Evolutionary conservation across 2,888 invertebrate species (phyloP), one percentile per base, ranked within the genome.

Genomic region (Torymus tubicola): DNA sequence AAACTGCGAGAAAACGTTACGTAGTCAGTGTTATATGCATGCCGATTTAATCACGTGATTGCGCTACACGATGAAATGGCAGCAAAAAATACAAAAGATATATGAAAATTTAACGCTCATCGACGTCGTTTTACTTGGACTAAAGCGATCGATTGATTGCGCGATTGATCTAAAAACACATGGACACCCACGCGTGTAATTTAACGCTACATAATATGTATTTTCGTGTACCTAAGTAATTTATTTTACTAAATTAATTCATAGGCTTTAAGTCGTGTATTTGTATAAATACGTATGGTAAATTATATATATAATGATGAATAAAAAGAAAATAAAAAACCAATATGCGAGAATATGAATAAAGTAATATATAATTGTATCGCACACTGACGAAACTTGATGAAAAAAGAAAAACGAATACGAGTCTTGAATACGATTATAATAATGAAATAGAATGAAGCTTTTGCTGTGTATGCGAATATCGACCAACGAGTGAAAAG

Each of bases 181-280:
- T 77, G 75, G 76, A 64, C 72, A 82, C 85, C 84, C 87, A 88
- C 87, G 31, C 85, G 85, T 83, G 82, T 85, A 81, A 85, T 84
- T 83, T 87, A 89, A 87, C 87, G 74, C 67, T 71, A 83, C 71
- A 76, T 84, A 83, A 83, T 82, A 63, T 85, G 78, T 84, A 84
- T 86, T 87, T 85, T 84, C 84, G 82, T 84, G 84, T 86, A 86
- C 85, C 83, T 85, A 86, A 86, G 85, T 86, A 87, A 87, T 88
- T 88, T 87, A 88, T 88, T 89, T 86, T 83, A 84, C 75, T 86
- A 84, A 86, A 88, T 88, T 87, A 85, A 85, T 86, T 86, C 60
- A 73, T 80, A 86, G 85, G 83, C 81, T 83, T 67, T 86, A 86
- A 87, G 84, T 84, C 84, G 84, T 85, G 85, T 85, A 85, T 83